Conservation (phyloP, 2,113 vertebrate species). For the Mionectes macconnelli region DNA sequence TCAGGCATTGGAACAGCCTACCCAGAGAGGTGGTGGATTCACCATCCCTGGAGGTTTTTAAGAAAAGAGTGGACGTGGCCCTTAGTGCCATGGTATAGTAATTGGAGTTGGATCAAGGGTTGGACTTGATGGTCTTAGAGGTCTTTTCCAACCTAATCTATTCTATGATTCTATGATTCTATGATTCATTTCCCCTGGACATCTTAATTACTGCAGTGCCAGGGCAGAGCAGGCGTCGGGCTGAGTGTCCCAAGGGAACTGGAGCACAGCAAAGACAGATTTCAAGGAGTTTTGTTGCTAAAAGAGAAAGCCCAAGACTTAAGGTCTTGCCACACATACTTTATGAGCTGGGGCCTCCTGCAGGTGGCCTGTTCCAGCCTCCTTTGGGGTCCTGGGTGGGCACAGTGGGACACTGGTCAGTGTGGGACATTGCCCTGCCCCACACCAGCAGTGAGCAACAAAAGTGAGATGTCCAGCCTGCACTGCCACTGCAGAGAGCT, state of each 20-base stretch:
- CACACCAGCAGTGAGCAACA: neutral
- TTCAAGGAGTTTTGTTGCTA: neutral
- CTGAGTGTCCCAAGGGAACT: neutral
- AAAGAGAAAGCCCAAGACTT: neutral
- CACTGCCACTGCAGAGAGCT: too few species aligned
- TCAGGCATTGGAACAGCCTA: too few species aligned
- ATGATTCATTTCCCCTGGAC: neutral
- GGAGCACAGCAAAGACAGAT: neutral
- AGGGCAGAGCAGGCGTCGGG: neutral
- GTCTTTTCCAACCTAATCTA: too few species aligned
- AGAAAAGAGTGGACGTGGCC: too few species aligned
- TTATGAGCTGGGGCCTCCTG: neutral
- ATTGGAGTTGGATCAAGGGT: too few species aligned
- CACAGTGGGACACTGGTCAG: neutral
- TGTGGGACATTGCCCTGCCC: too few species aligned
- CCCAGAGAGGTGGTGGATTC: too few species aligned
- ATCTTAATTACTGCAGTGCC: neutral
- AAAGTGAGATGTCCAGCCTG: fast-evolving
- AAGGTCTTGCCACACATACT: too few species aligned
- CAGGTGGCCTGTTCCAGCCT: neutral
- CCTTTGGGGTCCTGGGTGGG: neutral
- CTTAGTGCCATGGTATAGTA: too few species aligned
- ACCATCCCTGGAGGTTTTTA: too few species aligned
- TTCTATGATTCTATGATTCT: too few species aligned
- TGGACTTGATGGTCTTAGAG: too few species aligned